Evolutionary conservation across 1,140 invertebrate species (phyloP).

Genomic region (Sitobion miscanthi): DNA sequence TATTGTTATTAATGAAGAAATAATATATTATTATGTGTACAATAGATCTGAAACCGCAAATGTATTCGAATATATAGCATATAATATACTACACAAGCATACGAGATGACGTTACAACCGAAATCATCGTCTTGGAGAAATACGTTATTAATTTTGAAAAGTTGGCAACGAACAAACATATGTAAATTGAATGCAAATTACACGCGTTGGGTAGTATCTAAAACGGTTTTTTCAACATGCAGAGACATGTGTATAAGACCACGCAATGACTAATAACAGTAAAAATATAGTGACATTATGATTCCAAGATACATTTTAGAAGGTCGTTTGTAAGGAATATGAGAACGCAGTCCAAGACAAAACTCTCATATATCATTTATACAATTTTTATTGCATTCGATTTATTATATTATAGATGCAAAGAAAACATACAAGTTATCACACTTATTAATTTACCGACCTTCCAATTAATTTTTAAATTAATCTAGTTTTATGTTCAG

Average conservation of each 20-base stretch:
- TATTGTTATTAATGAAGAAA: constrained; percentile 9
- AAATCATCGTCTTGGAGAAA: not conserved
- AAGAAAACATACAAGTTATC: not conserved
- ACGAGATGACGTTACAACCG: not conserved
- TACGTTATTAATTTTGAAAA: constrained; percentile 14
- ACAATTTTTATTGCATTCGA: not conserved
- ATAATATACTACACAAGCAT: not conserved
- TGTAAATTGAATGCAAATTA: constrained; percentile 43
- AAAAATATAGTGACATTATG: constrained; percentile 12
- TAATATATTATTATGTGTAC: not conserved
- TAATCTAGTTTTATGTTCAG: not conserved
- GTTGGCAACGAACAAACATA: constrained; percentile 17
- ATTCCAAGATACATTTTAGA: constrained; percentile 27
- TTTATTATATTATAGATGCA: not conserved
- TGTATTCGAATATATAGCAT: not conserved
- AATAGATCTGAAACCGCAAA: not conserved
- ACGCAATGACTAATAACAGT: constrained; percentile 49
- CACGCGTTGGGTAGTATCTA: not conserved
- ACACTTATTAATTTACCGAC: not conserved
- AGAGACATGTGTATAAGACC: not conserved
- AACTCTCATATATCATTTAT: constrained; percentile 22
- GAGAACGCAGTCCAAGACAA: not conserved
- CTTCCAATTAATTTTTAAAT: not conserved
- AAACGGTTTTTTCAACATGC: constrained; percentile 9
- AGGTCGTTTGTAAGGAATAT: constrained; percentile 24